Conservation (phyloP, 2,113 vertebrate genomes). For the Sarotherodon lohbergeri region DNA sequence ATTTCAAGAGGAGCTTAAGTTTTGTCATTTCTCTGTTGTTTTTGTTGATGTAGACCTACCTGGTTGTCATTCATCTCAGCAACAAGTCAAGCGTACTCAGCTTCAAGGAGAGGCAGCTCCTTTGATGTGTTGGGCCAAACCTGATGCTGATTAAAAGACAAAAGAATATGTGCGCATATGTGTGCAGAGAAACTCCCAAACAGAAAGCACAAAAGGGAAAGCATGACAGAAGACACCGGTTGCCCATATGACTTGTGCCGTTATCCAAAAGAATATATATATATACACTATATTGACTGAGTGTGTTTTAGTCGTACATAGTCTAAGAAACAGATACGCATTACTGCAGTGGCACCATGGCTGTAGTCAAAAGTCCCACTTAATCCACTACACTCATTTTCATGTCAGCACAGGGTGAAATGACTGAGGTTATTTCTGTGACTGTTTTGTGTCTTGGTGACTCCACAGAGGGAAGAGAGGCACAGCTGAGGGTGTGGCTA, state of each 20-base stretch:
- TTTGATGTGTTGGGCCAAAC: conserved; percentile 36
- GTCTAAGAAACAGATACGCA: neutral
- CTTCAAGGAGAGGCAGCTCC: conserved; percentile 29
- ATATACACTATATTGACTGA: neutral
- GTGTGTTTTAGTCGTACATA: conserved; percentile 4
- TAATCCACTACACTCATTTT: conserved; percentile 1
- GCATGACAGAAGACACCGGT: neutral
- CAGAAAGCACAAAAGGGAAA: neutral
- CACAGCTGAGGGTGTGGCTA: neutral
- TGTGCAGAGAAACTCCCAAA: neutral
- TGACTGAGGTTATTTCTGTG: neutral
- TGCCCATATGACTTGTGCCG: neutral
- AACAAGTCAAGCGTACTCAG: conserved; percentile 23
- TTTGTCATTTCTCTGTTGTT: conserved; percentile 36
- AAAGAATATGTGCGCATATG: conserved; percentile 7
- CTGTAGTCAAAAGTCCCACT: conserved; percentile 4
- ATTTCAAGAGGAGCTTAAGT: conserved; percentile 26
- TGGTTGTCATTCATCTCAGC: conserved; percentile 40
- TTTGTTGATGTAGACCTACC: neutral
- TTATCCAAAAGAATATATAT: neutral
- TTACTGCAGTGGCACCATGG: neutral
- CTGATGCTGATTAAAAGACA: conserved; percentile 39
- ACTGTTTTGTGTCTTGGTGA: neutral
- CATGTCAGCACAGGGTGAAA: conserved; percentile 4
- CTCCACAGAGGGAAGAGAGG: neutral